These are phyloP conservation scores for Hydractinia echinata DNA, from an alignment of 30 jellyfish, hydroid and myxozoan genomes.

Conservation along the genomic window DNA sequence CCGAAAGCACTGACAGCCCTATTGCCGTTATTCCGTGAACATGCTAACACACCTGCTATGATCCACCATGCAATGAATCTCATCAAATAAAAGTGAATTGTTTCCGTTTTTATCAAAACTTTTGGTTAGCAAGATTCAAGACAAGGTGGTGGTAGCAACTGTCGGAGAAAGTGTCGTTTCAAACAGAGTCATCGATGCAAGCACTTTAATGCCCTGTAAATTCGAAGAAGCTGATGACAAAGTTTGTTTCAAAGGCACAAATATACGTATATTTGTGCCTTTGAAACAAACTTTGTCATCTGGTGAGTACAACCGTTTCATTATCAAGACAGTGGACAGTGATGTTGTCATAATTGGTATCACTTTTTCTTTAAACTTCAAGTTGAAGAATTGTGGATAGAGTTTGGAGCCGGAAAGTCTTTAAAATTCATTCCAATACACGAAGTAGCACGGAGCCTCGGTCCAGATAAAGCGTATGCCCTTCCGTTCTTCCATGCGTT, in stretches of 20 bases:
- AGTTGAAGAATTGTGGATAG: neutral
- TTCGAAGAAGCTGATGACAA: neutral
- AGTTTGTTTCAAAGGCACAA: too few relatives aligned
- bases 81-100: conserved; percentile 38
- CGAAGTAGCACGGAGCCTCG: neutral
- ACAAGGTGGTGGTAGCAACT: neutral
- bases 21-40: conserved; percentile 9
- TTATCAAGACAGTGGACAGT: neutral
- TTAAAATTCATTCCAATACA: neutral
- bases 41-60: conserved; percentile 4
- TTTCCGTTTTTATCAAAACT: conserved; percentile 27
- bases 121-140: neutral
- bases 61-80: conserved; percentile 5
- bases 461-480: neutral
- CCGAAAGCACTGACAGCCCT: conserved; percentile 7
- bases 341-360: neutral
- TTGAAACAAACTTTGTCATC: neutral
- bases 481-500: neutral
- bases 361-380: too few relatives aligned
- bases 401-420: conserved; percentile 1
- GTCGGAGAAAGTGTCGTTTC: neutral
- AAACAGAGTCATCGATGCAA: neutral
- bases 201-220: neutral
- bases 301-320: neutral
- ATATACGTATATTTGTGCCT: neutral